Conservation (phyloP, 2,113 vertebrate species). For the Neopipo cinnamomea region DNA sequence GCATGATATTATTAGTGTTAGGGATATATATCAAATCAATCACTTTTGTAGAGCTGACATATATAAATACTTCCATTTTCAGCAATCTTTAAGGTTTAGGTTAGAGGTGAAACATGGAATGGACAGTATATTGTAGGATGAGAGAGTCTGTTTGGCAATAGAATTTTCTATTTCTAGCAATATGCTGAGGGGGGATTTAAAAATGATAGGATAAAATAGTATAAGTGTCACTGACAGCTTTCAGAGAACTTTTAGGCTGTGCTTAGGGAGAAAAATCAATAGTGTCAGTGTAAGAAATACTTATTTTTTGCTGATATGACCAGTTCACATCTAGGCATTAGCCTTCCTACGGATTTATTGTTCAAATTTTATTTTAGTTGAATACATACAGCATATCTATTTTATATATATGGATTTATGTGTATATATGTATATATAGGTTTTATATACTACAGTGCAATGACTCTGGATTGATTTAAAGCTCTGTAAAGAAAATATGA, state of each 20-base stretch:
- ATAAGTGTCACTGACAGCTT: constrained; percentile 34
- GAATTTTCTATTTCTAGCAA: constrained; percentile 47
- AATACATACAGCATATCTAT: background rate
- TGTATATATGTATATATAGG: too few species aligned
- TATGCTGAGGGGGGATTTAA: constrained; percentile 17
- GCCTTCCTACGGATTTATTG: background rate
- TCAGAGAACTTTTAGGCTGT: background rate
- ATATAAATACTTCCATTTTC: background rate
- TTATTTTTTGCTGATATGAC: background rate
- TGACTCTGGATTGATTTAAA: background rate
- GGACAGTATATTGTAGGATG: constrained; percentile 14
- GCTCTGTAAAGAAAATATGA: background rate
- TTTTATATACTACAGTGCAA: background rate
- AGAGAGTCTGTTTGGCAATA: constrained; percentile 5
- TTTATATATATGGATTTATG: background rate
- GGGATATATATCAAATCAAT: background rate
- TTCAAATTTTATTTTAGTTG: background rate
- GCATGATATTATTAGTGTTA: background rate
- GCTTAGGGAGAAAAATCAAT: constrained; percentile 3
- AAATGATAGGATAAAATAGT: constrained; percentile 55
- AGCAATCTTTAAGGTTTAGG: constrained; percentile 12
- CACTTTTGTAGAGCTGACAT: background rate
- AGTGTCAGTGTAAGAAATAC: background rate
- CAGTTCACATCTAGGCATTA: background rate
- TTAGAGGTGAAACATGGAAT: constrained; percentile 25